phyloP scores from a whole-genome alignment of 2,888 invertebrate species.

The Eristalis pertinax region DNA sequence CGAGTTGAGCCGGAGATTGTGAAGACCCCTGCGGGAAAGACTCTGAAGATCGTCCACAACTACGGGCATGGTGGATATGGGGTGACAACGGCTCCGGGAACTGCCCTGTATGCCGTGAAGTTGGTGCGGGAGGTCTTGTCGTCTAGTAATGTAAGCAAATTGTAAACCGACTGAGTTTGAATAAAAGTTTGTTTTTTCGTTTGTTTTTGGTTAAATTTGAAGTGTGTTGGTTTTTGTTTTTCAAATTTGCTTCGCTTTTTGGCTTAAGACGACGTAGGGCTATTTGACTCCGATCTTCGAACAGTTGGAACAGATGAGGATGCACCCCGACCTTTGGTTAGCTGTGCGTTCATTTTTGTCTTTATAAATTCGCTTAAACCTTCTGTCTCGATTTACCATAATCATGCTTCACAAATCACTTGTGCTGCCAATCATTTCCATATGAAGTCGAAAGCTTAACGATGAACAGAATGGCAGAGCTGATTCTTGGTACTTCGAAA shows the following conservation, averaged over 20 bases:
- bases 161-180: conserved; percentile 71
- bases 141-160: conserved; percentile 76
- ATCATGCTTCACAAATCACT: no score
- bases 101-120: conserved; percentile 88
- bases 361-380: no score
- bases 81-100: conserved; percentile 94
- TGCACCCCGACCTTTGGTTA: no score
- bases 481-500: no score
- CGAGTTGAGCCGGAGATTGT: conserved; percentile 87
- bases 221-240: background rate
- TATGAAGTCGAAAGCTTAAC: no score
- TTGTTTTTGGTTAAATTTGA: background rate
- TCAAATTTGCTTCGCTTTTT: background rate
- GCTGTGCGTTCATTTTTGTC: no score
- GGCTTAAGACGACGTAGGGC: no score
- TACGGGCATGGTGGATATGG: conserved; percentile 98
- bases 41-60: conserved; percentile 90
- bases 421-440: no score
- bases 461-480: no score
- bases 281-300: no score
- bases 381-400: no score
- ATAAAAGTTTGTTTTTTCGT: background rate
- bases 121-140: conserved; percentile 84
- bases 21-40: conserved; percentile 79
- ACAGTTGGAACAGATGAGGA: no score